Base-by-base conservation (phyloP, 92 coral and sea anemone species). In the Porites evermanni region DNA sequence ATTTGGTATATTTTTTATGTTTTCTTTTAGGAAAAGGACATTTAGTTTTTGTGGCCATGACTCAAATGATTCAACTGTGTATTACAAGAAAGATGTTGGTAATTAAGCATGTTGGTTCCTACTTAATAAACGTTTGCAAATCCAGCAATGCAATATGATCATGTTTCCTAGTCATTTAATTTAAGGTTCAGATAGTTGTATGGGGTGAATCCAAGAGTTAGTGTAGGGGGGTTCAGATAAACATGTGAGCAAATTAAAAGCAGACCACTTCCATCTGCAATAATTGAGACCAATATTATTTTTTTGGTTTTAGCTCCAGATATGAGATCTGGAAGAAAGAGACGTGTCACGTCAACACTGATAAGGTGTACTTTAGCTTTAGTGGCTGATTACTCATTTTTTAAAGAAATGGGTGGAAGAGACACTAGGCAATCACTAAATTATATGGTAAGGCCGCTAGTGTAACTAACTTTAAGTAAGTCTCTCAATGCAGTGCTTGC, bases 361-460 rank as follows among this genome's bases (percentile, higher is more conserved):
- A 89, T 93, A 59, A 87, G 94, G 70, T 96, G 99, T 79, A 81
- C 72, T 26, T 85, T 96, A 66, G 97, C 86, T 12, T 70, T 96
- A 75, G 96, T 92, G 26, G 99, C 99, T 50, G 99, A 96, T 72
- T 87, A 74, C 73, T 78, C 88, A 12, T 96, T 95, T 74, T 93
- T 54, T 59, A 32, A 64, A 47, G 69, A 82, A 58, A 95, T 96
- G 95, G 96, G 96, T 14, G 74, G 76, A 63, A 56, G 58, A 0
- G 63, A 53, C 70, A 72, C 61, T 21, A 80, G 70, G 64, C 86
- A 91, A 72, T 87, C 98, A 10, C 86, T 92, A 80, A 90, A 95
- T 80, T 95, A 95, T 70, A 96, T 96, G 98, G 99, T 95, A 82
- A 23, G 59, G 2, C 12, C 1, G 12, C 8, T 29, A 29, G 32